phyloP scores from a whole-genome alignment of 2,888 invertebrate species.

The Cataglyphis cursor region DNA sequence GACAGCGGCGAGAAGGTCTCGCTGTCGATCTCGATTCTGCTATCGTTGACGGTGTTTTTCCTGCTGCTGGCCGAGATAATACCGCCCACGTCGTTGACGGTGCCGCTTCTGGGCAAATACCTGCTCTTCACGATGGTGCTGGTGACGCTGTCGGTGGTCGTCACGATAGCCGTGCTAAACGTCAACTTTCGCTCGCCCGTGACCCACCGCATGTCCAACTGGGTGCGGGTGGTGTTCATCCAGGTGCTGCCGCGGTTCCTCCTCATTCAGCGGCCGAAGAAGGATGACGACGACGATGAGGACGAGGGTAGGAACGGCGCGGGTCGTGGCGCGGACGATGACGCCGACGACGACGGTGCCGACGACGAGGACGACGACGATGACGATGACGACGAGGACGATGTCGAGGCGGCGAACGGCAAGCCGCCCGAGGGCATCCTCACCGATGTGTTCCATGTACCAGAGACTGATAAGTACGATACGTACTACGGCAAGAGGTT shows the following conservation, averaged over 20 bases:
- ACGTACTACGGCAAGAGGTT: constrained; percentile 89
- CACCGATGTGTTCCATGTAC: constrained; percentile 93
- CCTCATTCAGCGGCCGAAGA: constrained; percentile 95
- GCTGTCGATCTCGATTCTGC: constrained; percentile 96
- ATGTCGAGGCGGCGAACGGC: constrained; percentile 88
- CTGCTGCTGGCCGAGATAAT: constrained; percentile 97
- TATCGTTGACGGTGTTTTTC: constrained; percentile 98
- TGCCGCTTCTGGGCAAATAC: constrained; percentile 96
- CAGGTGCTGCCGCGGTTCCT: constrained; percentile 94
- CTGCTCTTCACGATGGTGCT: constrained; percentile 97
- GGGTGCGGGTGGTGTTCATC: constrained; percentile 95
- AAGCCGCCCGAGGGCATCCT: constrained; percentile 90
- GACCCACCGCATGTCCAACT: constrained; percentile 96
- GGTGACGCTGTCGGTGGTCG: constrained; percentile 96
- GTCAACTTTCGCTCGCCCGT: constrained; percentile 97
- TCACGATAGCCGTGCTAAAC: constrained; percentile 97
- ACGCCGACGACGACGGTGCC: constrained; percentile 87
- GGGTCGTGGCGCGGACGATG: constrained; percentile 83
- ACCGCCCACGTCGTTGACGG: constrained; percentile 97
- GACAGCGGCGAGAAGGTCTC: constrained; percentile 99
- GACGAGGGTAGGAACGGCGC: constrained; percentile 89
- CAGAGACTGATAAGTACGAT: constrained; percentile 90
- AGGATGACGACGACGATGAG: constrained; percentile 90
- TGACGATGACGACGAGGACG: constrained; percentile 87
- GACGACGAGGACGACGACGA: constrained; percentile 86